Conservation (phyloP, 2,113 vertebrate species). For the Conger conger region DNA sequence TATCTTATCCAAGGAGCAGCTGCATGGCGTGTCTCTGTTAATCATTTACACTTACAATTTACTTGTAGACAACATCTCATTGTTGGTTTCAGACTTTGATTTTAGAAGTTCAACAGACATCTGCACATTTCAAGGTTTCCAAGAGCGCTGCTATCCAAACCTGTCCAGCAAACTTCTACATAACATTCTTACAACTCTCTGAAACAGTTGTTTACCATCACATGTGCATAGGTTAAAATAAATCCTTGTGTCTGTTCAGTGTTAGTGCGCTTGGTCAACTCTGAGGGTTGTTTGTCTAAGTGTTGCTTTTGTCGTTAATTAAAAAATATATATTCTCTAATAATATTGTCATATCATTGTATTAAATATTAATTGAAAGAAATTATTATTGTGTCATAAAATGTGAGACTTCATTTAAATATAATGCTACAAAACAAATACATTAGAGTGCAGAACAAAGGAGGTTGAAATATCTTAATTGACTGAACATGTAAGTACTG, state of each 20-base stretch:
- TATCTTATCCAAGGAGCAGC: slow-evolving; percentile 77
- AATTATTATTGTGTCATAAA: too few relatives aligned
- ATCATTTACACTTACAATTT: slow-evolving; percentile 64
- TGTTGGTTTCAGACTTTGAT: slow-evolving; percentile 69
- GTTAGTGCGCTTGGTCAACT: too few relatives aligned
- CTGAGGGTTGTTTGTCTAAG: background rate
- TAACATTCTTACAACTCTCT: background rate
- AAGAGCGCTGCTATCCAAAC: background rate
- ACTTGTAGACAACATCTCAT: slow-evolving; percentile 59
- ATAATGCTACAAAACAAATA: too few relatives aligned
- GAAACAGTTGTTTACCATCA: background rate
- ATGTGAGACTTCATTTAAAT: too few relatives aligned
- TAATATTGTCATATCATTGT: too few relatives aligned
- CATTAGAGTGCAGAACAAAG: too few relatives aligned
- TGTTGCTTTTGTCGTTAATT: background rate
- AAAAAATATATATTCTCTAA: too few relatives aligned
- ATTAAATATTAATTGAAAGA: too few relatives aligned
- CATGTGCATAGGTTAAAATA: background rate
- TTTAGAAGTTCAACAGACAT: slow-evolving; percentile 72
- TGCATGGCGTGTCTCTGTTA: slow-evolving; percentile 68
- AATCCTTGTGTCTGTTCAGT: background rate
- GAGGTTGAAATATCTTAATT: too few relatives aligned
- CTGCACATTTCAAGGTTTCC: slow-evolving; percentile 63
- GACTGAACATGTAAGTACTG: too few relatives aligned
- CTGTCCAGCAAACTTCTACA: background rate